Evolutionary conservation across 1,140 invertebrate species (phyloP), one percentile per base, ranked within the genome.

Genomic region (Drosophila pandora): DNA sequence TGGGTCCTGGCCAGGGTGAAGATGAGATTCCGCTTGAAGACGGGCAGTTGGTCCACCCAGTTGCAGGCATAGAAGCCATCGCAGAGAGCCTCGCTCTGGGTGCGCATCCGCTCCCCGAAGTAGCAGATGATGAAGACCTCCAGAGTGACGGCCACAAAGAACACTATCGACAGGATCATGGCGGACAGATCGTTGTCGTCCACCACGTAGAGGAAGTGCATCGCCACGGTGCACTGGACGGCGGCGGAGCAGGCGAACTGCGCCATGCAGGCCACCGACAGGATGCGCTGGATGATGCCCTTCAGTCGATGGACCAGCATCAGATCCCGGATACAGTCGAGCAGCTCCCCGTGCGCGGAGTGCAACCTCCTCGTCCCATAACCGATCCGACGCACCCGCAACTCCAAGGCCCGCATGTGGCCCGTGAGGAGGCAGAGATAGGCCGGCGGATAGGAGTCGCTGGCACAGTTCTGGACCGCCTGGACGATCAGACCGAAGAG

Each of bases 81-180:
- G n/a, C 72, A 54, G 6, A 90, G 41, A 7, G 70, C 61, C 22
- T 76, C 82, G 48, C 76, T 79, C 47, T 90, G 81, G 7, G 54
- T 45, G 9, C 71, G 72, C 72, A 90, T 70, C 25, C 70, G 43
- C 39, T 90, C 83, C 0, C 90, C 89, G 23, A 87, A 90, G 37
- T 76, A 91, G 25, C 89, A 90, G 22, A 90, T 80, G 25, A 90
- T 58, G 10, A 90, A 81, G 6, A 90, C 74, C 62, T 90, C 89
- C 53, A 90, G 43, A 1, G 87, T 90, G 43, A 90, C 79, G 1
- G 89, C 79, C 0, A 67, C 2, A 23, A 90, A 90, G 69, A 90
- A 90, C 1, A 90, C 82, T 0, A 79, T n/a, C 3, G 88, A 90
- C 1, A 90, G 30, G 5, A 77, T 64, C 76, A 89, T 72, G 22